Base-by-base conservation (phyloP, 2,888 invertebrate genomes). In the Crepidodera aurea region DNA sequence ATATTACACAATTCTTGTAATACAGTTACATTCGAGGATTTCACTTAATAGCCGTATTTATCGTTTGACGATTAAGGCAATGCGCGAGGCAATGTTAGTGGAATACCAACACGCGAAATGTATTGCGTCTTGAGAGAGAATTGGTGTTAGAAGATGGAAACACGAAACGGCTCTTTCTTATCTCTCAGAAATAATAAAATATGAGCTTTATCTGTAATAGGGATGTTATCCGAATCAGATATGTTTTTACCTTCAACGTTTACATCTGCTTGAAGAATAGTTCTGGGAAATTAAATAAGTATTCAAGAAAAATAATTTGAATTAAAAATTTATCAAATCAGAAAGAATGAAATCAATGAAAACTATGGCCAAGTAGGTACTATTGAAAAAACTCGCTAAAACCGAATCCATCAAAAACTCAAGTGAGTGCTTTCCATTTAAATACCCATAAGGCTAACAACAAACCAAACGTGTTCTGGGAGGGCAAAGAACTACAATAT, bases 91-190 rank as follows among this genome's bases (percentile, higher is more conserved):
- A 40, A 51, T 58, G 59, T 60, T 29, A 34, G 53, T 54, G 60
- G 65, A 60, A 65, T 65, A 57, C 62, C 59, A 62, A 65, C 65
- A 65, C 59, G 65, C 62, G 53, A 61, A 65, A 65, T 46, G 50
- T 57, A 65, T 65, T 58, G 54, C 55, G 44, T 53, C 55, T 60
- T 58, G 60, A 65, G 54, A 60, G 57, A 44, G 54, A 65, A 65
- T 62, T 29, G 65, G 54, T 65, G 65, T 65, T 65, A 37, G 61
- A 40, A 56, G 56, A 56, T 61, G 57, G 56, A 16, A 62, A 65
- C 62, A 65, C 51, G 60, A 62, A 60, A 60, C 46, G 60, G 60
- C 57, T 60, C 53, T 62, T 48, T 32, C 39, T 57, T 57, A 57
- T 57, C 57, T 57, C 57, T 48, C 15, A 16, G 46, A 48, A 48